Evolutionary conservation across 2,888 invertebrate genomes (phyloP).

Genomic region (Hemicrepidius hirtus): DNA sequence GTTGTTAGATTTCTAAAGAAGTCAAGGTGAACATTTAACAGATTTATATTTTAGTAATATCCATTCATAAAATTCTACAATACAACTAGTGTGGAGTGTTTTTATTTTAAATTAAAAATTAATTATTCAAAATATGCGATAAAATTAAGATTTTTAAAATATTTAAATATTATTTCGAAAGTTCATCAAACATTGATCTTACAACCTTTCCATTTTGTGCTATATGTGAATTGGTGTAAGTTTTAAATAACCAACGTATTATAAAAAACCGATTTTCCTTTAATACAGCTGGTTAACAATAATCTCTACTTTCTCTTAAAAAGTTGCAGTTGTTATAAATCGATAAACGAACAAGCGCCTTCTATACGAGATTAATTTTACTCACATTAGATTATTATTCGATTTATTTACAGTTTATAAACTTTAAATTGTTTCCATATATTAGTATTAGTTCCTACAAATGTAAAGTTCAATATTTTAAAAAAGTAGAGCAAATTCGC

Average conservation of each 20-base stretch:
- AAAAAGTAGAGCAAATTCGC: too few relatives aligned
- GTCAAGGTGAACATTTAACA: too few relatives aligned
- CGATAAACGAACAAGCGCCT: constrained; percentile 13
- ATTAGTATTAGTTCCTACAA: too few relatives aligned
- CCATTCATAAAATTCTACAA: too few relatives aligned
- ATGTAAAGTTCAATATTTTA: too few relatives aligned
- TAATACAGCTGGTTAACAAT: constrained; percentile 14
- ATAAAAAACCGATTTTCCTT: constrained; percentile 18
- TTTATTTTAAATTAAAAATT: too few relatives aligned
- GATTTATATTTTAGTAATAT: too few relatives aligned
- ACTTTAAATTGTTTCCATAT: background rate
- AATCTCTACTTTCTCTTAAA: constrained; percentile 30
- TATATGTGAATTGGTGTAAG: constrained; percentile 14
- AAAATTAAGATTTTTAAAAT: constrained; percentile 3
- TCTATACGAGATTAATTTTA: constrained; percentile 1
- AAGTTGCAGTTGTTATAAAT: constrained; percentile 14
- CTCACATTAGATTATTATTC: background rate
- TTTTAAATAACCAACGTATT: constrained; percentile 28
- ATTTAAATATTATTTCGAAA: constrained; percentile 22
- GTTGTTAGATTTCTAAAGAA: too few relatives aligned
- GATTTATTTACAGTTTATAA: background rate
- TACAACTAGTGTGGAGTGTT: too few relatives aligned
- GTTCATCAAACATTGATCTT: constrained; percentile 17
- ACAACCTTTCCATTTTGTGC: constrained; percentile 26
- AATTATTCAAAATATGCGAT: too few relatives aligned